Base-by-base conservation (phyloP, 2,888 invertebrate species). In the Drosophila borborema region DNA sequence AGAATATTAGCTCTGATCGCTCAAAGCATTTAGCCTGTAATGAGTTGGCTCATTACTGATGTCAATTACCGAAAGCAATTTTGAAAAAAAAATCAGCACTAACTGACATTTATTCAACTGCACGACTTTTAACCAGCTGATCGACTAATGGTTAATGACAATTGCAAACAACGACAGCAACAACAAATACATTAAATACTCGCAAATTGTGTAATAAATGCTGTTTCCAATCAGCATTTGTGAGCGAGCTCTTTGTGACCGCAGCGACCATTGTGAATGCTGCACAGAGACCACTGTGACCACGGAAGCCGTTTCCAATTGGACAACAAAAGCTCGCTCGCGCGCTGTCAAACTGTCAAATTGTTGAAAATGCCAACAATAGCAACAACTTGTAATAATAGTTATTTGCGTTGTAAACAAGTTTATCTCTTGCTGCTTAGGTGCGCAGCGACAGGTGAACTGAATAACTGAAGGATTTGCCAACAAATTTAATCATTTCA, bases 221-320 rank as follows among this genome's bases (percentile, higher is more conserved):
- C 56, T 20, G 41, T 10, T 34, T 36, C 43, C 62, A 71, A 62
- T 62, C 53, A 64, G 40, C 49, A 56, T 38, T 49, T 61, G 63
- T 4, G 18, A 36, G 45, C 41, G 31, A 23, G 48, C 64, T 64
- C 64, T 40, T 10, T 58, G 45, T 46, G 46, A 31, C 73, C 66
- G 60, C 49, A 53, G 51, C 36, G 40, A 49, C 62, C 58, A 46
- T 49, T 74, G 59, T 56, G 31, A 75, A 38, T 45, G 51, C 41
- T 41, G 36, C 28, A 23, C 28, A 23, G 18, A 36, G 45, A 64
- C 62, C 56, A 63, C 63, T 64, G 60, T 64, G 64, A 78, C 84
- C 82, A 64, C 79, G 76, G 88, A 68, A 85, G 86, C 86, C 88
- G 59, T 65, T 64, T 72, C 80, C 80, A 80, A 82, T 65, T 64